These are phyloP conservation scores for Acinonyx jubatus DNA, from an alignment of 2,113 vertebrate species.

Conservation along the genomic window DNA sequence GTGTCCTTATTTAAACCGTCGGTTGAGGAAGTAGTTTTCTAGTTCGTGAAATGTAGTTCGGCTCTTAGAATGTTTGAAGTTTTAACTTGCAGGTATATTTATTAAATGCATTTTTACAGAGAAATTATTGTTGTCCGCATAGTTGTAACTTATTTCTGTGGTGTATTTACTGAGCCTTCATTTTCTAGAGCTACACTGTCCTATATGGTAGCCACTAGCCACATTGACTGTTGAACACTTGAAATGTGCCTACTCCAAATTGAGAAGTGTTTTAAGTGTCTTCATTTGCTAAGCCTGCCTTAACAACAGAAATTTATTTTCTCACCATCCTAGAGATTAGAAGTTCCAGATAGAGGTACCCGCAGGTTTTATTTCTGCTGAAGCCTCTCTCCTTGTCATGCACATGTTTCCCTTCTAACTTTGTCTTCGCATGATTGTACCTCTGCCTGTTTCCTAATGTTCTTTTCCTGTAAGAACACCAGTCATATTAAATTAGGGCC, in stretches of 20 bases:
- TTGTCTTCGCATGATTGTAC: not conserved
- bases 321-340: not conserved
- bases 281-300: not conserved
- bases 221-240: not conserved
- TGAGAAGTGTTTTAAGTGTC: not conserved
- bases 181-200: not conserved
- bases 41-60: not conserved
- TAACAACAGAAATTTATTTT: conserved; percentile 27
- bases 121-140: not conserved
- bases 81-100: not conserved
- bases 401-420: not conserved
- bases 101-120: conserved; percentile 23
- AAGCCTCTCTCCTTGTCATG: not conserved
- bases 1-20: not conserved
- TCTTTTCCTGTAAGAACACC: not conserved
- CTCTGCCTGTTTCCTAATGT: not conserved
- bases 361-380: not conserved
- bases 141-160: not conserved
- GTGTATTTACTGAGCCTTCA: not conserved
- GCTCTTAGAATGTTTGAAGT: not conserved
- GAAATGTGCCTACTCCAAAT: not conserved
- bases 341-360: not conserved
- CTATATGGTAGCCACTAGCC: not conserved
- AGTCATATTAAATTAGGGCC: not conserved
- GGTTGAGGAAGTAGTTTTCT: not conserved